A percentile compares a stretch with the other conserved stretches of the same genome.
phyloP scores from a whole-genome alignment of 2,113 vertebrate species.

The Carassius gibelio region DNA sequence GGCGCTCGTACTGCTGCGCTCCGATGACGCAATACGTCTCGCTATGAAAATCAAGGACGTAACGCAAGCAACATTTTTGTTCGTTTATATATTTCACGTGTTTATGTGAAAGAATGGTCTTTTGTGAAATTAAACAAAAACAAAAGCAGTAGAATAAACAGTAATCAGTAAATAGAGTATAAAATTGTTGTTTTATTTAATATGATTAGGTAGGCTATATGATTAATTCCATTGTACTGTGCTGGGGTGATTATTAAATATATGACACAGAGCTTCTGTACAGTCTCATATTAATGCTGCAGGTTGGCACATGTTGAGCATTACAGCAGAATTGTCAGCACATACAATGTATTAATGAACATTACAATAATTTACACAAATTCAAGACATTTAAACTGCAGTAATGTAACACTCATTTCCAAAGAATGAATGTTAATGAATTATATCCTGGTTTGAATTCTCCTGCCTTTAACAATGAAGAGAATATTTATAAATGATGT shows the following conservation, averaged over 20 bases:
- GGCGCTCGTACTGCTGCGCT: slow-evolving; percentile 36
- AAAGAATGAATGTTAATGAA: background rate
- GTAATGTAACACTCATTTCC: background rate
- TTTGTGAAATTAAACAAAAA: background rate
- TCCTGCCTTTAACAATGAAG: background rate
- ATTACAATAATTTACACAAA: background rate
- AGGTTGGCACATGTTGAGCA: background rate
- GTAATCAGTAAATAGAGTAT: background rate
- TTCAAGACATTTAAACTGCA: background rate
- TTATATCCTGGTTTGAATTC: background rate
- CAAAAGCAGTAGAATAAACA: background rate
- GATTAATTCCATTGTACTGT: background rate
- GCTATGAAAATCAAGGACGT: background rate
- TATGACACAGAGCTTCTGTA: background rate
- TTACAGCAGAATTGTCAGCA: background rate
- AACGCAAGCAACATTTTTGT: background rate
- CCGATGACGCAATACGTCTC: background rate
- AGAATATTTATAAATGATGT: background rate
- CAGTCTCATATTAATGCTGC: slow-evolving; percentile 4
- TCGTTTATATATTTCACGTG: background rate
- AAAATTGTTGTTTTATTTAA: background rate
- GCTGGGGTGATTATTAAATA: background rate
- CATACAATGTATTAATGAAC: background rate
- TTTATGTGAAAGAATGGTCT: background rate
- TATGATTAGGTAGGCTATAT: background rate